phyloP scores from a whole-genome alignment of 2,113 vertebrate species.

The Phyllostomus discolor region DNA sequence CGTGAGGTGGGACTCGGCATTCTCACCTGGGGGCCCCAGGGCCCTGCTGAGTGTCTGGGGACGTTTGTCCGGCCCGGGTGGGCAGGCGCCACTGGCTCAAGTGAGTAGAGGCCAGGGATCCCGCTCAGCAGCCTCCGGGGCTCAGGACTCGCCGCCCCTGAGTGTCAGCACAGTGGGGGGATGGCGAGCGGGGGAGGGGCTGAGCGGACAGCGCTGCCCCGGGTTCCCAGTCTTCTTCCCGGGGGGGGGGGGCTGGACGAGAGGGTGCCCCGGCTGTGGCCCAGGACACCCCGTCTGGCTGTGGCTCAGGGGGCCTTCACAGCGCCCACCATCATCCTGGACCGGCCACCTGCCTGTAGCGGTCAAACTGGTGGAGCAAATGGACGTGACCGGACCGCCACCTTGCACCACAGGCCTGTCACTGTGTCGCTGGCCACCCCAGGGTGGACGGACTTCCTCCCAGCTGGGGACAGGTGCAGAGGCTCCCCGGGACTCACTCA shows the following conservation, averaged over 20 bases:
- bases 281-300: not conserved
- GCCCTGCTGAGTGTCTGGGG: not conserved
- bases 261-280: not conserved
- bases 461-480: not conserved
- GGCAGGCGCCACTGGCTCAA: not conserved
- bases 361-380: not conserved
- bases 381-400: rapidly evolving
- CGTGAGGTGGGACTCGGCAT: rapidly evolving
- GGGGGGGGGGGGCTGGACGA: too few species aligned
- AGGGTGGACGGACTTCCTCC: not conserved
- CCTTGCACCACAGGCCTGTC: not conserved
- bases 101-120: not conserved
- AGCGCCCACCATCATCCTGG: not conserved
- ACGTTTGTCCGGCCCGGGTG: not conserved
- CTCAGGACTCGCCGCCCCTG: not conserved
- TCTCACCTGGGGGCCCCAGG: not conserved
- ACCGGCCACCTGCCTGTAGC: not conserved
- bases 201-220: not conserved
- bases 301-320: not conserved
- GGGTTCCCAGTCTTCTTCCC: not conserved
- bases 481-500: not conserved
- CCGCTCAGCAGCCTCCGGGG: too few species aligned
- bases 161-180: rapidly evolving
- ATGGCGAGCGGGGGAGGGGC: not conserved
- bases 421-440: too few species aligned